phyloP scores from a whole-genome alignment of 2,888 invertebrate genomes.

The Ophonus ardosiacus region DNA sequence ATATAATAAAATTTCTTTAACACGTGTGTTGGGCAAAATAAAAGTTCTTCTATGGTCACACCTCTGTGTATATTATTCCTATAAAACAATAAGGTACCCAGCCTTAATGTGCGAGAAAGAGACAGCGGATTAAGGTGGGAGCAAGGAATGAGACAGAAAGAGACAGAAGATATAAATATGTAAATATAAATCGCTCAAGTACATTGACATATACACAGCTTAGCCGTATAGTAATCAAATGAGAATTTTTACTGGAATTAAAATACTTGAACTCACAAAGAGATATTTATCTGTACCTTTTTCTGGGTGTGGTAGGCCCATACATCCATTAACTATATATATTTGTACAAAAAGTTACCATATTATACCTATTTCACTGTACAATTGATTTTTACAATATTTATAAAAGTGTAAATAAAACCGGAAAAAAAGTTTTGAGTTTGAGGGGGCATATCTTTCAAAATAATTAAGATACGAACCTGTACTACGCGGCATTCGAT shows the following conservation, averaged over 20 bases:
- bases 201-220: constrained; percentile 64
- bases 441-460: neutral
- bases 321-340: neutral
- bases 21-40: neutral
- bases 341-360: too few species aligned
- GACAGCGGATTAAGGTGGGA: constrained; percentile 53
- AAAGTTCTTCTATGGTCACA: constrained; percentile 53
- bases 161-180: constrained; percentile 61
- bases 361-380: too few species aligned
- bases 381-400: too few species aligned
- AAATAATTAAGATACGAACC: too few species aligned
- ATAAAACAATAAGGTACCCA: constrained; percentile 58
- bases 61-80: constrained; percentile 56
- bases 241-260: neutral
- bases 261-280: neutral
- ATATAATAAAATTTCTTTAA: neutral
- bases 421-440: neutral
- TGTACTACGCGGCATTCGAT: too few species aligned
- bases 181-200: constrained; percentile 63
- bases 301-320: neutral
- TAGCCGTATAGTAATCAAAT: constrained; percentile 44
- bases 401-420: too few species aligned
- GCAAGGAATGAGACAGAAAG: constrained; percentile 19
- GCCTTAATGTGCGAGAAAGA: constrained; percentile 43
- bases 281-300: neutral